Base-by-base conservation (phyloP, 2,888 invertebrate genomes). In the Perizoma flavofasciatum region DNA sequence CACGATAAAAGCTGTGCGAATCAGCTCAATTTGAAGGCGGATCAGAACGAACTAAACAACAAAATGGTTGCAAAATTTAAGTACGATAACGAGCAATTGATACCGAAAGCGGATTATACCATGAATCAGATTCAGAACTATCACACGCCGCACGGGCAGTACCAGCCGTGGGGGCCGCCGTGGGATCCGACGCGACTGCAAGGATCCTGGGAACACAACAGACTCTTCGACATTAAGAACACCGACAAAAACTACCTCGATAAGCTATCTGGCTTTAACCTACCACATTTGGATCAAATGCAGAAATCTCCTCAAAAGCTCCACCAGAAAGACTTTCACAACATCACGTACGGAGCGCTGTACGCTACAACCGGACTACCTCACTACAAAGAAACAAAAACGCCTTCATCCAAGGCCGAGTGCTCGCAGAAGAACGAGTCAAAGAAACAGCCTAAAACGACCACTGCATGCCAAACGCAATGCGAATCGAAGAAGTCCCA, bases 91-190 rank as follows among this genome's bases (percentile, higher is more conserved):
- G 93, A 93, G 61, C 71, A 61, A 44, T 10, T 93, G 35, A 83
- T 94, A 10, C 92, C 93, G 0, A 94, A 94, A 73, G 90, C 95
- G 0, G 95, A 95, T 70, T 95, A 94, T 70, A 81, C 93, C 1
- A 92, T 93, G 82, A 95, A 95, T 82, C 94, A 95, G 70, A 92
- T 95, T 52, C 94, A 95, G 1, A 95, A 95, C 74, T 95, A 95
- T 73, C 94, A 94, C 73, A 93, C 94, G 49, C 92, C 94, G 0
- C 93, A 93, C 64, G 83, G 92, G 0, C 95, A 95, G 73, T 95
- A 95, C 69, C 93, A 93, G 71, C 95, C 61, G 35, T 61, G 61
- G 61, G 61, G 95, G 92, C 94, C 95, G 34, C 89, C 90, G 2
- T 94, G 94, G 94, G 93, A 94, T 67, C 88, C 89, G 22, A 77